Percentiles rank a stretch among this genome's conserved stretches.
These are phyloP conservation scores for Euschistus heros DNA, from an alignment of 1,140 invertebrate genomes.

Conservation along the genomic window DNA sequence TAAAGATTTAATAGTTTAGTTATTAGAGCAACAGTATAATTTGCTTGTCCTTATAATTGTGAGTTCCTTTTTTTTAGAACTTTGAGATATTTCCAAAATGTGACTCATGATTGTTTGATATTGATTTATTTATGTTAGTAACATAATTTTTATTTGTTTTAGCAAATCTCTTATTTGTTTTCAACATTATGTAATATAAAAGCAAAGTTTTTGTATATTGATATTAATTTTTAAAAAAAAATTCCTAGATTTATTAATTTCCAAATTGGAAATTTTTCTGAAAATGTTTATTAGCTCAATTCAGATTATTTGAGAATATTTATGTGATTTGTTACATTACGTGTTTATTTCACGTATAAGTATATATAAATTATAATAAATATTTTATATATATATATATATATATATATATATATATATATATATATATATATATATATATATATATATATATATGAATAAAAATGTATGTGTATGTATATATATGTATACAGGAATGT, in stretches of 20 bases:
- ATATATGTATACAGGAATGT: too few relatives aligned
- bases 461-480: too few relatives aligned
- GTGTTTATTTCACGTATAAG: background rate
- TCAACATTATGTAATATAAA: conserved; percentile 4
- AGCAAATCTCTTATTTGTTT: background rate
- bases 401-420: background rate
- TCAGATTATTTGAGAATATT: conserved; percentile 13
- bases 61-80: too few relatives aligned
- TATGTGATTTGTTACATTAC: conserved; percentile 12
- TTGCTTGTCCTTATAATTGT: too few relatives aligned
- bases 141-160: conserved; percentile 6
- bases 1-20: conserved; percentile 8
- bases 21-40: background rate
- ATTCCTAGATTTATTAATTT: background rate
- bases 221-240: background rate
- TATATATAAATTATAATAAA: background rate
- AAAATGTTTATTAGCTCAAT: conserved; percentile 11
- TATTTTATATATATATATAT: background rate
- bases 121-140: conserved; percentile 1
- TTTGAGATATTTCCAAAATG: too few relatives aligned
- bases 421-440: background rate
- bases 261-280: background rate
- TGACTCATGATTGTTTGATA: background rate
- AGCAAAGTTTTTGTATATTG: conserved; percentile 2
- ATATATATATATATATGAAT: too few relatives aligned